These are phyloP conservation scores for Mionectes macconnelli DNA, from an alignment of 2,113 vertebrate species.

Conservation along the genomic window DNA sequence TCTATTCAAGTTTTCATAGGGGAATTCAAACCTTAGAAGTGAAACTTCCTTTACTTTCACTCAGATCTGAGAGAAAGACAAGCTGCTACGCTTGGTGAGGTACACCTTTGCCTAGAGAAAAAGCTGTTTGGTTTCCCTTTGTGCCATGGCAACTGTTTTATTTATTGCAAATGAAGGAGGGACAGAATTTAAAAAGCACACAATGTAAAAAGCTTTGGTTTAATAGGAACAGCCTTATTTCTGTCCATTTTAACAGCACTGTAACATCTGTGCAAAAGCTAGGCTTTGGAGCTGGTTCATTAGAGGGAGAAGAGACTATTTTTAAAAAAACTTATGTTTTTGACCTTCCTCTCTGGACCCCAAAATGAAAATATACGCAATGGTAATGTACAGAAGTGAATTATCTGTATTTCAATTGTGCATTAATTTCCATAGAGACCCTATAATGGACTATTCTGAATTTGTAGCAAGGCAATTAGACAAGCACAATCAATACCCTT, in stretches of 20 bases:
- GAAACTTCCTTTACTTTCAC: not conserved
- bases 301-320: not conserved
- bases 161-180: not conserved
- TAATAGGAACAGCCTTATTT: not conserved
- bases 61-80: not conserved
- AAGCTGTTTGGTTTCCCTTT: not conserved
- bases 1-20: not conserved
- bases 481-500: not conserved
- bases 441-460: not conserved
- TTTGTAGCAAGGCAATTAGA: not conserved
- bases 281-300: not conserved
- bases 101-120: not conserved
- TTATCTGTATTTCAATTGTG: not conserved
- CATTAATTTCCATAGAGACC: not conserved
- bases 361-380: not conserved
- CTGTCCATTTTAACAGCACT: not conserved
- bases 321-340: not conserved
- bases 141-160: not conserved
- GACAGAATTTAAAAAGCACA: not conserved
- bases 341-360: not conserved
- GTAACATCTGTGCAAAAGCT: not conserved
- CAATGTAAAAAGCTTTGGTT: not conserved
- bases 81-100: not conserved
- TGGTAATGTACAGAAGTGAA: not conserved
- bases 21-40: not conserved